phyloP scores from a whole-genome alignment of 37 sponge, comb jelly and placozoan genomes.

The Chondrilla cf. caribensis region DNA sequence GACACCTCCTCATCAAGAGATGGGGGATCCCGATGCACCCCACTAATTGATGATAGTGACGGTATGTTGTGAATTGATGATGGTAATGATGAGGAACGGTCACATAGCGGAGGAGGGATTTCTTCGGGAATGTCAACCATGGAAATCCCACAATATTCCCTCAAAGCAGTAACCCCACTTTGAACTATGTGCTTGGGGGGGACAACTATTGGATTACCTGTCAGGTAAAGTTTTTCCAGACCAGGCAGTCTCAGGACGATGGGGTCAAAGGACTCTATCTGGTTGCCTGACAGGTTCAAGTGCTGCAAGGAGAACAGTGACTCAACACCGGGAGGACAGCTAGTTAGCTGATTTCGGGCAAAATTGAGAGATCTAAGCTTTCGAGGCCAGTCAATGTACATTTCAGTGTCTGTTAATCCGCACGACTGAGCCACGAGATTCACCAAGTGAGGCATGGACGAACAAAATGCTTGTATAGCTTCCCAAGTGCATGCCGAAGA shows the following conservation, averaged over 20 bases:
- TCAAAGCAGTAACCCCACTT: conserved; percentile 37
- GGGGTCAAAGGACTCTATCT: background rate
- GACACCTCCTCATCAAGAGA: too few relatives aligned
- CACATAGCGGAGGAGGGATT: too few relatives aligned
- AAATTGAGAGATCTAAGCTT: conserved; percentile 32
- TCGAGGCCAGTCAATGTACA: conserved; percentile 18
- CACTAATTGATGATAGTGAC: too few relatives aligned
- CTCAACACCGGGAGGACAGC: conserved; percentile 23
- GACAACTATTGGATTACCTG: conserved; percentile 34
- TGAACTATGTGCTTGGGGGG: conserved; percentile 44
- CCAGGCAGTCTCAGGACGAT: conserved; percentile 25
- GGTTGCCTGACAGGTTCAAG: conserved; percentile 47
- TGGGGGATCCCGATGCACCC: too few relatives aligned
- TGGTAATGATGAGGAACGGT: too few relatives aligned
- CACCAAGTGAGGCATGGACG: background rate
- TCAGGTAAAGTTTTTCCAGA: conserved; percentile 8
- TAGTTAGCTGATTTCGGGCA: conserved; percentile 36
- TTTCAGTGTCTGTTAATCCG: conserved; percentile 6
- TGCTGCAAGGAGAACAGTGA: background rate
- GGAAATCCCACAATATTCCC: conserved; percentile 1
- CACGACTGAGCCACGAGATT: conserved; percentile 16
- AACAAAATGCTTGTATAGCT: conserved; percentile 26
- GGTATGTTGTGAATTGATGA: too few relatives aligned
- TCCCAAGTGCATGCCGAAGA: conserved; percentile 3
- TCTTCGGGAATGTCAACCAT: background rate